Evolutionary conservation across 2,797 vertebrate species (phyloP), one percentile per base, ranked within the genome.

Genomic region (Sebastes umbrosus): DNA sequence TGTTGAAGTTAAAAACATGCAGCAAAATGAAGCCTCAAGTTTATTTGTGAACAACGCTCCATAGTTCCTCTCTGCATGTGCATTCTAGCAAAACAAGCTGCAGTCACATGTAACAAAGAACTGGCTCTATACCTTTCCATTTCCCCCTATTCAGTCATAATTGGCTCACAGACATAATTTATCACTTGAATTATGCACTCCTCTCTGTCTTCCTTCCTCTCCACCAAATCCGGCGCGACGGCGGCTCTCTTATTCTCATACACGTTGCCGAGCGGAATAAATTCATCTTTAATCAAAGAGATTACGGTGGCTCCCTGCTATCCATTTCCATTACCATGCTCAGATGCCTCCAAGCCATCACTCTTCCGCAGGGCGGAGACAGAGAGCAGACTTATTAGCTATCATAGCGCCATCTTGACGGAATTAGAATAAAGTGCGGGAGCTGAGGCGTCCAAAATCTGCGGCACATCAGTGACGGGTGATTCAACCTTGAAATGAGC

Each of bases 241-340:
- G 73, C 11, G 25, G 22, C 58, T 83, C 69, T 75, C 90, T 89
- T 90, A 79, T 88, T 87, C 89, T 90, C 81, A 81, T 82, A 82
- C 89, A 83, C 60, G 83, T 90, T 83, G 72, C 79, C 0, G 34
- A 39, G 81, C 0, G 29, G 86, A 87, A 88, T 87, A 72, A 87
- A 89, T 90, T 85, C 63, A 84, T 89, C 84, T 90, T 90, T 85
- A 91, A 90, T 90, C 87, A 86, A 76, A 69, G 34, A 88, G 76
- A 86, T 84, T 79, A 90, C 8, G 31, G 83, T 1, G 69, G 24
- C 79, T 85, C 76, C 82, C 73, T 71, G 80, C 83, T 77, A 83
- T 75, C 80, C 70, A 70, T 90, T 92, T 82, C 85, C 84, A 87
- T 90, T 89, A 88, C 24, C 78, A 43, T 70, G 77, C 80, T 85